phyloP scores from a whole-genome alignment of 2,888 invertebrate species.

The Megamerina dolium region DNA sequence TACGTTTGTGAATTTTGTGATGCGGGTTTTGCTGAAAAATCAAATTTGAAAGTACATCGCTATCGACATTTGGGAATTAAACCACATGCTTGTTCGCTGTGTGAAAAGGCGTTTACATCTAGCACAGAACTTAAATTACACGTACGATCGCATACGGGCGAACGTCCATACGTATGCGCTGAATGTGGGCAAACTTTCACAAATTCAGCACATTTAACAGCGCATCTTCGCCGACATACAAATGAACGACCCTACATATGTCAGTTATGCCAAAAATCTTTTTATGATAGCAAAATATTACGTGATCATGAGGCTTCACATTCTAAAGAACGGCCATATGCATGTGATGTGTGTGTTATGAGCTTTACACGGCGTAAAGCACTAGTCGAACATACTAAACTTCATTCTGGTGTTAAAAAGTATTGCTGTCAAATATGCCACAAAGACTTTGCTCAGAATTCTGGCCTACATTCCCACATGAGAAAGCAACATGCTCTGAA shows the following conservation, averaged over 20 bases:
- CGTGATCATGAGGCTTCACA: conserved; percentile 20
- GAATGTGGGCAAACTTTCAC: conserved; percentile 18
- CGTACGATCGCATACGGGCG: conserved; percentile 19
- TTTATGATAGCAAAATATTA: conserved; percentile 18
- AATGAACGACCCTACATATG: conserved; percentile 18
- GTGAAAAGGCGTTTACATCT: conserved; percentile 19
- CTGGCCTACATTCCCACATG: conserved; percentile 24
- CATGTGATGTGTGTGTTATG: conserved; percentile 16
- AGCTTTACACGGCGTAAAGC: conserved; percentile 22
- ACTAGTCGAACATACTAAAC: conserved; percentile 17
- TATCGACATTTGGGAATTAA: conserved; percentile 8
- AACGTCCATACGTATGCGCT: conserved; percentile 16
- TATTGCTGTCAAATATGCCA: conserved; percentile 22
- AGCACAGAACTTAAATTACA: conserved; percentile 20
- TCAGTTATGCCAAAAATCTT: conserved; percentile 18
- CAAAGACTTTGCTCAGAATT: conserved; percentile 23
- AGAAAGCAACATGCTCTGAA: conserved; percentile 5
- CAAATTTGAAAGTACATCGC: conserved; percentile 9
- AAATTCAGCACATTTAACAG: conserved; percentile 19
- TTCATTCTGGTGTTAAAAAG: conserved; percentile 18
- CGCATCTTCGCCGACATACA: conserved; percentile 19
- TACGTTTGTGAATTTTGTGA: conserved; percentile 21
- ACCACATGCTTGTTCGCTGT: conserved; percentile 16
- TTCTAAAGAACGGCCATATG: conserved; percentile 18
- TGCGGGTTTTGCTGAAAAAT: conserved; percentile 17